These are phyloP conservation scores for Zele albiditarsus DNA, from an alignment of 2,888 invertebrate species.

Conservation along the genomic window DNA sequence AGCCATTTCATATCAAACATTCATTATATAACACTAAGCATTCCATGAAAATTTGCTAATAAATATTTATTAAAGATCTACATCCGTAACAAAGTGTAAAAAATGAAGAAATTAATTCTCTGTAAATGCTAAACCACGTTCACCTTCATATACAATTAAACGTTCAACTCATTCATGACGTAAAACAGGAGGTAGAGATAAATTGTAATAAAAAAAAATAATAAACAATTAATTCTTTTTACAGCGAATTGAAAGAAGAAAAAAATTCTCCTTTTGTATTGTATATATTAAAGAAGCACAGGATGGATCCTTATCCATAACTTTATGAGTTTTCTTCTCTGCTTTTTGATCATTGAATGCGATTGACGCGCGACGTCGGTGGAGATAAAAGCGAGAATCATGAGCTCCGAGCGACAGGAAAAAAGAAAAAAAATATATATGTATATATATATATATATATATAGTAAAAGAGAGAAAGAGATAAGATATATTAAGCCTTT, in stretches of 20 bases:
- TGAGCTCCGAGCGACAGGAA: slow-evolving; percentile 14
- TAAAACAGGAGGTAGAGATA: no score
- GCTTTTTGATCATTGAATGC: slow-evolving; percentile 1
- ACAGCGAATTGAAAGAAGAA: neutral
- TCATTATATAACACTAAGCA: no score
- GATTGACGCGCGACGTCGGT: slow-evolving; percentile 12
- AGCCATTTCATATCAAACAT: no score
- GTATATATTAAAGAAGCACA: neutral
- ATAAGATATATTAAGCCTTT: slow-evolving; percentile 26
- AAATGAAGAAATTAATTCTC: no score
- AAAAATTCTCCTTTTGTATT: neutral
- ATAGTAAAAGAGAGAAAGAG: neutral
- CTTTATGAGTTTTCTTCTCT: neutral
- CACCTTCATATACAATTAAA: no score
- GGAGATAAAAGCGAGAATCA: slow-evolving; percentile 13
- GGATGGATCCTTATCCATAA: neutral
- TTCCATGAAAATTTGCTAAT: no score
- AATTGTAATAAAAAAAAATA: neutral
- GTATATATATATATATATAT: neutral
- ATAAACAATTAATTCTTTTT: no score
- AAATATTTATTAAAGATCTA: no score
- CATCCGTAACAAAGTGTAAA: no score
- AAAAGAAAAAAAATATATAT: neutral
- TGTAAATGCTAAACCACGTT: no score
- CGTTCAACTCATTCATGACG: no score